A percentile compares a stretch with the other conserved stretches of the same genome.
Conservation (phyloP, 92 coral and sea anemone species). For the Porites evermanni region DNA sequence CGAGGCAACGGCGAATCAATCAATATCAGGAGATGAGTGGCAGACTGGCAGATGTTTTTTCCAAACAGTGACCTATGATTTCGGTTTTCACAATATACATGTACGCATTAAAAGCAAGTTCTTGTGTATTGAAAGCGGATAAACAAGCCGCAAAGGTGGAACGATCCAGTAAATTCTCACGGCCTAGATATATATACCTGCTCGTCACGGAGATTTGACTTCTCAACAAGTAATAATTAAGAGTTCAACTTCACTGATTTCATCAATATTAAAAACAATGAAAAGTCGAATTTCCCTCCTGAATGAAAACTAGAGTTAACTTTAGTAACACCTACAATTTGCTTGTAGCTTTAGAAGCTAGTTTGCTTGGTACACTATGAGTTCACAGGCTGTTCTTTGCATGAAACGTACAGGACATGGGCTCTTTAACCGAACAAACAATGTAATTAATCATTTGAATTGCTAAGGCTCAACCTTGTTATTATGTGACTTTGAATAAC, state of each 20-base stretch:
- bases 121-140: slow-evolving; percentile 4
- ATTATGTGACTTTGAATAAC: neutral
- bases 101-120: neutral
- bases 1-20: slow-evolving; percentile 43
- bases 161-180: slow-evolving; percentile 30
- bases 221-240: slow-evolving; percentile 3
- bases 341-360: neutral
- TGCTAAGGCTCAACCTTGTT: neutral
- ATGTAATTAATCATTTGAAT: neutral
- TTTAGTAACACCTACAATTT: neutral
- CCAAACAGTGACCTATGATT: neutral
- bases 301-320: neutral
- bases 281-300: slow-evolving; percentile 24
- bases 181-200: neutral
- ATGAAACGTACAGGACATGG: neutral
- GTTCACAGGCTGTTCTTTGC: too few species aligned
- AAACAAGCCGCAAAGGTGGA: slow-evolving; percentile 33
- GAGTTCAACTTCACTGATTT: slow-evolving; percentile 26
- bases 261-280: slow-evolving; percentile 16
- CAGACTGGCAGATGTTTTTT: slow-evolving; percentile 40
- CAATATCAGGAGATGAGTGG: slow-evolving; percentile 35
- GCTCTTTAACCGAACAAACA: neutral
- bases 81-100: neutral
- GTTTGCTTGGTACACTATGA: neutral
- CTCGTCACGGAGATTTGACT: slow-evolving; percentile 17